Evolutionary conservation across 1,140 invertebrate genomes (phyloP).

Genomic region (Melipona quadrifasciata): DNA sequence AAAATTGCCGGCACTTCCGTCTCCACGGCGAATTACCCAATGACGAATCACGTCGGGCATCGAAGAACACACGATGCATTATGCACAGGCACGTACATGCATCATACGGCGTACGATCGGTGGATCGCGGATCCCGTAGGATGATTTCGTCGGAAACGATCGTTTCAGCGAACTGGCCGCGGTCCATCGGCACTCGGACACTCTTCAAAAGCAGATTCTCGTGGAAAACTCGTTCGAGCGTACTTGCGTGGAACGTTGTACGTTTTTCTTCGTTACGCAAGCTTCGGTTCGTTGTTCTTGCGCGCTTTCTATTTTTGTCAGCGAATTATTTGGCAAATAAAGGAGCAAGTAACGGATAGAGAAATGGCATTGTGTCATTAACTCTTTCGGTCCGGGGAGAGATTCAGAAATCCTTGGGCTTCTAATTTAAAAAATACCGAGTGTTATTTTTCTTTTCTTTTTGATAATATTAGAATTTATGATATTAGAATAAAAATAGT

Average conservation of each 20-base stretch:
- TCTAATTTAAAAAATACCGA: too few species aligned
- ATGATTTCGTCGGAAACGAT: background rate
- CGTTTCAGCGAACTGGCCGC: background rate
- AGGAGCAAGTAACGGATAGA: background rate
- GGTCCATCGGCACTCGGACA: background rate
- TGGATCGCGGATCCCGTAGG: conserved; percentile 60
- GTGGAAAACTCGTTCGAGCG: background rate
- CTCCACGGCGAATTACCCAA: conserved; percentile 48
- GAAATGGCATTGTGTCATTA: background rate
- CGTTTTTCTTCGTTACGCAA: conserved; percentile 22
- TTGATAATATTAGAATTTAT: too few species aligned
- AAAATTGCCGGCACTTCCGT: conserved; percentile 49
- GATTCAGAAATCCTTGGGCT: too few species aligned
- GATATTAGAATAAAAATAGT: too few species aligned
- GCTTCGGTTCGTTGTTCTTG: background rate
- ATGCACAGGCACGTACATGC: conserved; percentile 71
- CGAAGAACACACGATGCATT: conserved; percentile 66
- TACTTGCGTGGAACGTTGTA: background rate
- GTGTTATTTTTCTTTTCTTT: too few species aligned
- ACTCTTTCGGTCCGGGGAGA: too few species aligned
- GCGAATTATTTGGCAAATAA: background rate
- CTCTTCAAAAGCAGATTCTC: background rate
- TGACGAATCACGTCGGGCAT: conserved; percentile 58
- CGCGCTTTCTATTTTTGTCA: background rate
- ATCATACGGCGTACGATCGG: conserved; percentile 56